phyloP scores from a whole-genome alignment of 2,797 vertebrate genomes.

The Xerus rutilus region DNA sequence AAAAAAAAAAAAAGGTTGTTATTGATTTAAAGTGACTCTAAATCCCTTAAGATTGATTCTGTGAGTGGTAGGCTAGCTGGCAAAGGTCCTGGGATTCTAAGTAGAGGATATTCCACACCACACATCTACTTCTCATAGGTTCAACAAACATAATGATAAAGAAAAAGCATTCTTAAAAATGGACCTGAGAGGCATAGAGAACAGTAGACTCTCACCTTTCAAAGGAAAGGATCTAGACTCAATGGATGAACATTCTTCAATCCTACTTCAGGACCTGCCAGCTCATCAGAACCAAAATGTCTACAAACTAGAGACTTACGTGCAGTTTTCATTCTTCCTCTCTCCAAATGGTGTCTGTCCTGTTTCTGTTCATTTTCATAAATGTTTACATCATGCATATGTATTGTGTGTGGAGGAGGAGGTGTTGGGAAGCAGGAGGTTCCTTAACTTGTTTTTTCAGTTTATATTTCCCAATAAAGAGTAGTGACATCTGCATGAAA shows the following conservation, averaged over 20 bases:
- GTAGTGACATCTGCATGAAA: background rate
- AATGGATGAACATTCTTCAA: rapidly evolving
- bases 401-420: background rate
- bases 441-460: background rate
- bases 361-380: background rate
- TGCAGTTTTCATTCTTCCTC: background rate
- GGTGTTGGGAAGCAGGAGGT: background rate
- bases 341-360: background rate
- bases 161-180: background rate
- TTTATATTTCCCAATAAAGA: background rate
- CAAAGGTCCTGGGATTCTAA: background rate
- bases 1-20: background rate
- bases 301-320: background rate
- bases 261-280: rapidly evolving
- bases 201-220: background rate
- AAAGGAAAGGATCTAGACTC: background rate
- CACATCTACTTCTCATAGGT: background rate
- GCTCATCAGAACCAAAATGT: background rate
- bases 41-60: background rate
- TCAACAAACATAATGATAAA: background rate
- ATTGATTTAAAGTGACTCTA: background rate
- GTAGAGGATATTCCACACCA: background rate
- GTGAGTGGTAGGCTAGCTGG: background rate
- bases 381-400: background rate
- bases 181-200: background rate